A percentile compares a stretch with the other conserved stretches of the same genome.
Conservation (phyloP, 92 coral and sea anemone genomes). For the Parazoanthus atlanticus region DNA sequence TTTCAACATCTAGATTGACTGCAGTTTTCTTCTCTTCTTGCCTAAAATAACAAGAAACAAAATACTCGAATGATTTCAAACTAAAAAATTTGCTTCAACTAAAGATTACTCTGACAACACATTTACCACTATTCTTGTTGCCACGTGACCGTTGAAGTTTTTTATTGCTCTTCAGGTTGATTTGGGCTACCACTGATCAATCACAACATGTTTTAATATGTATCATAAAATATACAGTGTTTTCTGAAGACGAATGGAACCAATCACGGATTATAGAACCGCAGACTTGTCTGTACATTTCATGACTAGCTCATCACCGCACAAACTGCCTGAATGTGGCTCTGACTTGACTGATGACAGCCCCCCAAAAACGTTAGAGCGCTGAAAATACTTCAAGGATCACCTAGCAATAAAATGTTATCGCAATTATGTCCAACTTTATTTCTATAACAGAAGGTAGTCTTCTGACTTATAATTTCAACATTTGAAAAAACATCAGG, state of each 20-base stretch:
- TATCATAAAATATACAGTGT: neutral
- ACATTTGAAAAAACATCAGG: too few relatives aligned
- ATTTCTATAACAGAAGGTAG: too few relatives aligned
- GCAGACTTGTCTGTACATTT: neutral
- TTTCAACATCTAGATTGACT: slow-evolving; percentile 13
- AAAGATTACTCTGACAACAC: neutral
- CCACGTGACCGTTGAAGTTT: neutral
- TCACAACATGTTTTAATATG: neutral
- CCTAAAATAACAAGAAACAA: neutral
- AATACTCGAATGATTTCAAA: neutral
- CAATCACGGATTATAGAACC: neutral
- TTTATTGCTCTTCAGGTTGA: neutral
- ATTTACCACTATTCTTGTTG: too few relatives aligned
- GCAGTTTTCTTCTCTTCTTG: slow-evolving; percentile 20
- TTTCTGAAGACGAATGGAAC: too few relatives aligned
- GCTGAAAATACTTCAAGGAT: too few relatives aligned
- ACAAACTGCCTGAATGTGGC: neutral
- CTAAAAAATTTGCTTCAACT: neutral
- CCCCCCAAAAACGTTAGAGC: too few relatives aligned
- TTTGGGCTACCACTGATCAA: neutral
- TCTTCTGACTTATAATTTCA: too few relatives aligned
- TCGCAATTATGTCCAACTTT: too few relatives aligned
- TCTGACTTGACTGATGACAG: too few relatives aligned
- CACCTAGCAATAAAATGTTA: too few relatives aligned
- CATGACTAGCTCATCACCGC: neutral